Conservation (phyloP, 2,113 vertebrate species). For the Etheostoma cragini region DNA sequence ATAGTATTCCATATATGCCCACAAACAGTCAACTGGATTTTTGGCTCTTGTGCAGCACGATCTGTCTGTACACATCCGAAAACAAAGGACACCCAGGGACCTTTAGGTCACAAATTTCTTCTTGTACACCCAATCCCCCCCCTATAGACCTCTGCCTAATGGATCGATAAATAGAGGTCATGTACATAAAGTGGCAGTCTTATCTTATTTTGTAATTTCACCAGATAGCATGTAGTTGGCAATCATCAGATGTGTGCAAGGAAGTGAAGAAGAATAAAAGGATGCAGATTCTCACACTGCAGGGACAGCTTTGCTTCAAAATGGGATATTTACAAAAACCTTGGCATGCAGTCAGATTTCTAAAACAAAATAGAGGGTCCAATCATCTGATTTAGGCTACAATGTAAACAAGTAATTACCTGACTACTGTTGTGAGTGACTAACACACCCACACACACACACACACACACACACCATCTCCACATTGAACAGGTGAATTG, state of each 20-base stretch:
- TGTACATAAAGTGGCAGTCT: slow-evolving; percentile 62
- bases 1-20: neutral
- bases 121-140: slow-evolving; percentile 39
- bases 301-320: neutral
- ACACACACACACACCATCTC: slow-evolving; percentile 14
- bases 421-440: slow-evolving; percentile 1
- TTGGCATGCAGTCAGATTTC: neutral
- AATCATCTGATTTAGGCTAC: neutral
- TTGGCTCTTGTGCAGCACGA: slow-evolving; percentile 3
- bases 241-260: slow-evolving; percentile 31
- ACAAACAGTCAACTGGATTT: neutral
- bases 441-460: no score
- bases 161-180: slow-evolving; percentile 74
- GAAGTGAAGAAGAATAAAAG: neutral
- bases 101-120: neutral
- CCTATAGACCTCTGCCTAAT: slow-evolving; percentile 28
- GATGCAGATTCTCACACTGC: slow-evolving; percentile 13
- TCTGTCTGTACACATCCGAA: neutral
- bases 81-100: neutral
- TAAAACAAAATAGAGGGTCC: neutral
- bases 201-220: slow-evolving; percentile 70
- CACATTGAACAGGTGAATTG: slow-evolving; percentile 42
- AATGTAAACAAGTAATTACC: slow-evolving; percentile 18
- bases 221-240: slow-evolving; percentile 38
- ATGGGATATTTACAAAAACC: neutral